A percentile compares a stretch with the other conserved stretches of the same genome.
Evolutionary conservation across 2,113 vertebrate species (phyloP).

Genomic region (Larimichthys crocea): DNA sequence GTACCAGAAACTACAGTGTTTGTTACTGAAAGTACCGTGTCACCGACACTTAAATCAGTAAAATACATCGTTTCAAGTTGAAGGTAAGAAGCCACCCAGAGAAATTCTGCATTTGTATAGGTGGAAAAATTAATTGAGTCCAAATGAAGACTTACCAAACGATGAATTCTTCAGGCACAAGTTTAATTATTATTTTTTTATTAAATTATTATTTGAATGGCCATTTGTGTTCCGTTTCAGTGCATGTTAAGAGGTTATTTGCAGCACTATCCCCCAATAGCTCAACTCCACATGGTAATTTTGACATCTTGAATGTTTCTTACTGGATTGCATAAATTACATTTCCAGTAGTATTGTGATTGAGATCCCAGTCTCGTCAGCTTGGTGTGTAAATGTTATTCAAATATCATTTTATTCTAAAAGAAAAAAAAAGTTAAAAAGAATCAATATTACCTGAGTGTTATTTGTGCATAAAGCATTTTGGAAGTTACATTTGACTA

Average conservation of each 20-base stretch:
- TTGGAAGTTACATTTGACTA: conserved; percentile 74
- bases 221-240: conserved; percentile 65
- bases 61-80: not conserved
- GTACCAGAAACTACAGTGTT: not conserved
- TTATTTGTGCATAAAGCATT: conserved; percentile 86
- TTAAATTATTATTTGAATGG: conserved; percentile 51
- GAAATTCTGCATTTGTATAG: conserved; percentile 38
- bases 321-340: conserved; percentile 76
- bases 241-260: conserved; percentile 76
- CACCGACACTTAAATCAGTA: conserved; percentile 17
- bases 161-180: conserved; percentile 65
- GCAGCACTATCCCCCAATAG: conserved; percentile 59
- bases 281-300: conserved; percentile 69
- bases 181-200: conserved; percentile 53
- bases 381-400: conserved; percentile 86
- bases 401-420: conserved; percentile 83
- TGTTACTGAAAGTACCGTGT: not conserved
- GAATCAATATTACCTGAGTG: conserved; percentile 82
- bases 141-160: not conserved
- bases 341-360: conserved; percentile 85
- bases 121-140: not conserved
- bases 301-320: conserved; percentile 87
- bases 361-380: conserved; percentile 84
- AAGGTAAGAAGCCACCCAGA: conserved; percentile 6
- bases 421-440: conserved; percentile 22